Percentiles rank a stretch among this genome's conserved stretches.
These are phyloP conservation scores for Halcyon senegalensis DNA, from an alignment of 2,113 vertebrate genomes.

Conservation along the genomic window DNA sequence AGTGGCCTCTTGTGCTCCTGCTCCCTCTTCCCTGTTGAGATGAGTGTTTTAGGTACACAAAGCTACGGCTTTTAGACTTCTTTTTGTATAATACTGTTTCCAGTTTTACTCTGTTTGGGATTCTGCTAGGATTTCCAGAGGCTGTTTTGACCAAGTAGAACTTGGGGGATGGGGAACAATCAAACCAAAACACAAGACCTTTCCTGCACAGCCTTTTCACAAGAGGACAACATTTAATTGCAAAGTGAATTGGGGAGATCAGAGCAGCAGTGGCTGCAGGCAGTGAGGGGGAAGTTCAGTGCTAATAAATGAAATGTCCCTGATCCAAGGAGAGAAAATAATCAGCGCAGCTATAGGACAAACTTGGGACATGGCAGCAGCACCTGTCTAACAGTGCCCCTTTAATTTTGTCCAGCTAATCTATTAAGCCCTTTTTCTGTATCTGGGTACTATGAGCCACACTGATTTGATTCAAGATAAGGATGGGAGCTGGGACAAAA, in stretches of 20 bases:
- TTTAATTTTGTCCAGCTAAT: conserved; percentile 55
- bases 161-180: not conserved
- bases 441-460: not conserved
- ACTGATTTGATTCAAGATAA: conserved; percentile 21
- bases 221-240: conserved; percentile 74
- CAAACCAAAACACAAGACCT: conserved; percentile 46
- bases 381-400: conserved; percentile 49
- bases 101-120: conserved; percentile 3
- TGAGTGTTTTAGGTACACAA: not conserved
- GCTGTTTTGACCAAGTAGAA: conserved; percentile 58
- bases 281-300: conserved; percentile 52
- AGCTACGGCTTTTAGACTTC: not conserved
- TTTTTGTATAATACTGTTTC: conserved; percentile 5
- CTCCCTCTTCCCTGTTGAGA: not conserved
- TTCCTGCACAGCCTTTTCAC: conserved; percentile 54
- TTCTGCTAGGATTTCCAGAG: conserved; percentile 51
- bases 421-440: conserved; percentile 26
- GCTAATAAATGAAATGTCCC: conserved; percentile 72
- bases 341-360: conserved; percentile 58
- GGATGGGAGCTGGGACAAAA: not conserved
- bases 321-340: conserved; percentile 68
- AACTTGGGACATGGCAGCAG: conserved; percentile 41
- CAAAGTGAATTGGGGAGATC: conserved; percentile 73
- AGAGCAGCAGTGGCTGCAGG: conserved; percentile 67
- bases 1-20: not conserved